phyloP scores from a whole-genome alignment of 2,113 vertebrate genomes.

The Stegastes partitus region DNA sequence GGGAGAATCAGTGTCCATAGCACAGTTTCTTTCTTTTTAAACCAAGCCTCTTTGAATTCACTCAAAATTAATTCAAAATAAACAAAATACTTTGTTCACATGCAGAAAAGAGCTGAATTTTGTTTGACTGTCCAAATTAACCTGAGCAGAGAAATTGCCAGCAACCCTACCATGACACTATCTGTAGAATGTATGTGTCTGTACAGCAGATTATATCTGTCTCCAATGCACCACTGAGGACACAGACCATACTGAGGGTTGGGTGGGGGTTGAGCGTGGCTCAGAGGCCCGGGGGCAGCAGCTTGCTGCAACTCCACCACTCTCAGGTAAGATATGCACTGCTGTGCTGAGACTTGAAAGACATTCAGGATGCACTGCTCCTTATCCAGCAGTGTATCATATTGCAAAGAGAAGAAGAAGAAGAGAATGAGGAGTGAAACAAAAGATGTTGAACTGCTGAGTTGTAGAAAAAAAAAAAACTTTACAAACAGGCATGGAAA shows the following conservation, averaged over 20 bases:
- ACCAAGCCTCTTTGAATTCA: neutral
- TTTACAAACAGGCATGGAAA: constrained; percentile 6
- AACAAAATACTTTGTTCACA: neutral
- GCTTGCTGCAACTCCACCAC: constrained; percentile 50
- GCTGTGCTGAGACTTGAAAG: constrained; percentile 70
- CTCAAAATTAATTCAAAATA: too few relatives aligned
- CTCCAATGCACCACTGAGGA: constrained; percentile 21
- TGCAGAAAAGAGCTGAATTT: neutral
- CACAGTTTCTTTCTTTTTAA: too few relatives aligned
- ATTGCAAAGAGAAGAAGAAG: neutral
- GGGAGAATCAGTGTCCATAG: too few relatives aligned
- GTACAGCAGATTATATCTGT: neutral
- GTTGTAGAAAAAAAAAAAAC: neutral
- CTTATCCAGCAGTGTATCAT: constrained; percentile 13
- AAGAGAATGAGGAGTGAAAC: constrained; percentile 3
- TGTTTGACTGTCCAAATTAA: neutral
- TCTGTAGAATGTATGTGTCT: constrained; percentile 9
- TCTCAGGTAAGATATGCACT: constrained; percentile 65
- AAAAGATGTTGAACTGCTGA: neutral
- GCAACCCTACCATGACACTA: neutral
- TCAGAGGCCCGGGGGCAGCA: constrained; percentile 40
- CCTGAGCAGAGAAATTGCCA: constrained; percentile 3
- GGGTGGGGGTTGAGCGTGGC: constrained; percentile 30
- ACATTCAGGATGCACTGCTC: constrained; percentile 40
- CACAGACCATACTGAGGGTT: constrained; percentile 26